Percentiles rank a stretch among this genome's conserved stretches.
Evolutionary conservation across 2,797 vertebrate genomes (phyloP).

Genomic region (Sylvilagus floridanus): DNA sequence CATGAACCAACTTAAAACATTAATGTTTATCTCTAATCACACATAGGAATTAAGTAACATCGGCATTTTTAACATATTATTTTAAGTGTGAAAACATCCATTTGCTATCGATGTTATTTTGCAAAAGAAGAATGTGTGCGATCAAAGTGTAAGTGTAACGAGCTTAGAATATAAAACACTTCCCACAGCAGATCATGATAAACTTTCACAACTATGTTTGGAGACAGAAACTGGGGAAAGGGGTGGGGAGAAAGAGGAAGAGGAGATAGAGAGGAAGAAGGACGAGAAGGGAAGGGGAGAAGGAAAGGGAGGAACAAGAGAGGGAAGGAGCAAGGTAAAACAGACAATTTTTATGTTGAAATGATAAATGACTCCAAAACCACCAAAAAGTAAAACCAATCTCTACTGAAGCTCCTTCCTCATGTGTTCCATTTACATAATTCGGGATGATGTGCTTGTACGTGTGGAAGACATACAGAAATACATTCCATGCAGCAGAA

Average conservation of each 20-base stretch:
- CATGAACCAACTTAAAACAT: neutral
- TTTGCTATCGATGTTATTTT: slow-evolving; percentile 26
- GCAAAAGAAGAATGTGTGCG: neutral
- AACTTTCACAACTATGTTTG: neutral
- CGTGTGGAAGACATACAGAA: neutral
- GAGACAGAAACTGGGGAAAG: neutral
- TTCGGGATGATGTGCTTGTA: neutral
- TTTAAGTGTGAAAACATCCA: neutral
- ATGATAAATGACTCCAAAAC: neutral
- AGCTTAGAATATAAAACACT: neutral
- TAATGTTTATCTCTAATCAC: neutral
- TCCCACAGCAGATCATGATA: neutral
- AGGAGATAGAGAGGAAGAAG: neutral
- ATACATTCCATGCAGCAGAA: neutral
- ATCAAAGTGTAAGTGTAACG: neutral
- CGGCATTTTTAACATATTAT: neutral
- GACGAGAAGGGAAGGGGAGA: neutral
- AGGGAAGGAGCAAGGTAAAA: neutral
- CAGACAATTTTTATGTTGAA: neutral
- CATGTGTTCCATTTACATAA: neutral
- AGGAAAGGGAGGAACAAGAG: too few species aligned
- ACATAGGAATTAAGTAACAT: neutral
- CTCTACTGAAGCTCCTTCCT: neutral
- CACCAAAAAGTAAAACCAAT: neutral
- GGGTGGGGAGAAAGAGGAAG: neutral